Evolutionary conservation across 2,113 vertebrate genomes (phyloP).

Genomic region (Caranx ignobilis): DNA sequence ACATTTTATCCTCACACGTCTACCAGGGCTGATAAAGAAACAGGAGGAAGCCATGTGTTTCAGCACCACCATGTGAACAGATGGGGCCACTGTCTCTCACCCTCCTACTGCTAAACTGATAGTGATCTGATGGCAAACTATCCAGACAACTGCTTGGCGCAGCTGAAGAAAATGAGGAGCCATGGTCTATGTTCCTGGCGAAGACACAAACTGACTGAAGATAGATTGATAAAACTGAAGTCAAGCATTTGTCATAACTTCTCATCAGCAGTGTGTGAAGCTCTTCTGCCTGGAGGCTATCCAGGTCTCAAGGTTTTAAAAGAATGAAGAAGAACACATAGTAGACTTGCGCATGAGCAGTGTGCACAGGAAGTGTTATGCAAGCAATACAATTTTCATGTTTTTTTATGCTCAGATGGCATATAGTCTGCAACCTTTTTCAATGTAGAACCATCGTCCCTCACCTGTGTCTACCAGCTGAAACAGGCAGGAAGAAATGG

Average conservation of each 20-base stretch:
- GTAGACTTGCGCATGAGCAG: background rate
- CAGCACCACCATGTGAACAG: conserved; percentile 42
- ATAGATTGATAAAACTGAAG: conserved; percentile 45
- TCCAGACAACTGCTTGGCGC: conserved; percentile 43
- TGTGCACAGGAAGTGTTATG: conserved; percentile 32
- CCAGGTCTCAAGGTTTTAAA: conserved; percentile 38
- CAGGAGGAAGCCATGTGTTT: conserved; percentile 43
- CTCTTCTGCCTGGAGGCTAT: conserved; percentile 36
- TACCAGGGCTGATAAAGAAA: conserved; percentile 44
- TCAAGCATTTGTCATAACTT: conserved; percentile 51
- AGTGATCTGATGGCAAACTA: conserved; percentile 52
- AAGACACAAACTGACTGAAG: conserved; percentile 38
- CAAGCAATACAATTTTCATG: conserved; percentile 14
- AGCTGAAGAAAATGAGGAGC: conserved; percentile 39
- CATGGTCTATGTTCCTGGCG: conserved; percentile 36
- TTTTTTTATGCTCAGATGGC: background rate
- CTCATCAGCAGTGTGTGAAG: conserved; percentile 48
- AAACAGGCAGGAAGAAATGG: background rate
- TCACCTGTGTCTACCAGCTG: background rate
- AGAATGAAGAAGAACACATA: conserved; percentile 14
- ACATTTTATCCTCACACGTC: conserved; percentile 26
- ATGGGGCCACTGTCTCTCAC: conserved; percentile 41
- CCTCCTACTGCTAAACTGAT: conserved; percentile 49
- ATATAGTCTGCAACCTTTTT: background rate
- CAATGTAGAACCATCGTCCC: background rate